These are phyloP conservation scores for Leptodactylus fuscus DNA, from an alignment of 2,113 vertebrate genomes.

Conservation along the genomic window DNA sequence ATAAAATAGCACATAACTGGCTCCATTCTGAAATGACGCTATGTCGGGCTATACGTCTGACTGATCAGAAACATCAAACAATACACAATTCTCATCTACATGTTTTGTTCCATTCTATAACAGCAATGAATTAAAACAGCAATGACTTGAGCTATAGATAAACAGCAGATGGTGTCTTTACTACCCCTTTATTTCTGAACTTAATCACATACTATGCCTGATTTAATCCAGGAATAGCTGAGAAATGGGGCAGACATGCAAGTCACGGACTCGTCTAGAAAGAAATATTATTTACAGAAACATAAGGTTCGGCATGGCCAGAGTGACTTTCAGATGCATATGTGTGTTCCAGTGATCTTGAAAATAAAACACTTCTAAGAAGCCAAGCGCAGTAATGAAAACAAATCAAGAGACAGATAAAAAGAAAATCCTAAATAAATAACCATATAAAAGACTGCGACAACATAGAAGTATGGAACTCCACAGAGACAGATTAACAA, in stretches of 20 bases:
- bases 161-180: background rate
- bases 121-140: background rate
- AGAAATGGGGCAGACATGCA: background rate
- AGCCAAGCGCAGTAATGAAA: background rate
- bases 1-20: no score
- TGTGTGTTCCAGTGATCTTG: background rate
- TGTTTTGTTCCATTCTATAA: background rate
- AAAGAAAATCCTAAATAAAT: background rate
- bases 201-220: background rate
- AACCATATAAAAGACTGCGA: background rate
- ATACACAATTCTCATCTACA: background rate
- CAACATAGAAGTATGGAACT: background rate
- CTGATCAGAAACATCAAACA: background rate
- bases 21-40: no score
- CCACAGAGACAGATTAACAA: constrained; percentile 28
- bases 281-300: background rate
- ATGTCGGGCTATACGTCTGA: background rate
- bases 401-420: constrained; percentile 18
- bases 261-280: background rate
- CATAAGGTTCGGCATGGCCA: no score
- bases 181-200: background rate
- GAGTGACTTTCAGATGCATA: no score
- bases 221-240: background rate
- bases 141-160: background rate
- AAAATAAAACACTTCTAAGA: background rate